Evolutionary conservation across 2,888 invertebrate species (phyloP).

Genomic region (Cyclophora albipunctata): DNA sequence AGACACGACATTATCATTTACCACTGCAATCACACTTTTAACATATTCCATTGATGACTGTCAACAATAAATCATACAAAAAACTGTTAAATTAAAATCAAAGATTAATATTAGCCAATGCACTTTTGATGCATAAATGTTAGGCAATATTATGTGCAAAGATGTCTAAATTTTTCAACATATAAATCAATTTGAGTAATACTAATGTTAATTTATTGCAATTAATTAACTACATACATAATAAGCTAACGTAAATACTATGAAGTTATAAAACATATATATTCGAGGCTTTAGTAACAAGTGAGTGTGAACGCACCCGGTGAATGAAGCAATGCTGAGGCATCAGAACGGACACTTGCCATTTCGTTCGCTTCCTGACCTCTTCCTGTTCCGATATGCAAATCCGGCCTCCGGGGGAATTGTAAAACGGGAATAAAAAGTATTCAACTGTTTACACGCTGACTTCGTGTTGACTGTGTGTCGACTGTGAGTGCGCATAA

Average conservation of each 20-base stretch:
- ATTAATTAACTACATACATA: too few relatives aligned
- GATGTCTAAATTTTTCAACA: too few relatives aligned
- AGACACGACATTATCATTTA: too few relatives aligned
- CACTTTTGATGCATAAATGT: too few relatives aligned
- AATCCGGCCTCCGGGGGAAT: constrained; percentile 64
- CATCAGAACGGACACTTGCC: constrained; percentile 70
- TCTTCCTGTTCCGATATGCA: constrained; percentile 74
- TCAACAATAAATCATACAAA: background rate
- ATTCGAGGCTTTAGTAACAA: background rate
- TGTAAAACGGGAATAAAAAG: constrained; percentile 70
- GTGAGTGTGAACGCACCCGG: constrained; percentile 27
- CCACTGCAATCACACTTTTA: background rate
- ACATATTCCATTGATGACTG: constrained; percentile 1
- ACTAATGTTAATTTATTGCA: too few relatives aligned
- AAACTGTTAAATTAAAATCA: background rate
- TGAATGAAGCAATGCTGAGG: constrained; percentile 39
- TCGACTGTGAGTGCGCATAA: constrained; percentile 67
- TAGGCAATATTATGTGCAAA: too few relatives aligned
- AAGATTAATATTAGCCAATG: too few relatives aligned
- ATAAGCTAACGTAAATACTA: too few relatives aligned
- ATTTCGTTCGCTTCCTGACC: constrained; percentile 73
- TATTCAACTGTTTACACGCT: constrained; percentile 68
- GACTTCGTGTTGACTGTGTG: constrained; percentile 57
- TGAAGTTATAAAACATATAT: too few relatives aligned
- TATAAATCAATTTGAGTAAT: too few relatives aligned